Conservation (phyloP, 1,140 invertebrate genomes). For the Drosophila biarmipes region DNA sequence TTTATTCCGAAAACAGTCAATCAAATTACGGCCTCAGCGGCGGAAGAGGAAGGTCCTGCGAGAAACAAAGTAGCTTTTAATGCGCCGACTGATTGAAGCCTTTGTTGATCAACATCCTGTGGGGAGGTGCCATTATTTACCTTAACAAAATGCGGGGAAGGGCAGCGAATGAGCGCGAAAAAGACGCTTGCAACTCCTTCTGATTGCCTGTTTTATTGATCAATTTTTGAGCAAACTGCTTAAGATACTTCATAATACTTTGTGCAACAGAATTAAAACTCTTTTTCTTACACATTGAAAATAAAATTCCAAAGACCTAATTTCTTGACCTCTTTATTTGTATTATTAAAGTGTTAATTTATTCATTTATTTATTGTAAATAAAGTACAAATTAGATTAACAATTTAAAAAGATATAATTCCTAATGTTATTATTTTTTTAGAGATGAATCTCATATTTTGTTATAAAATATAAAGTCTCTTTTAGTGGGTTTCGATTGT, state of each 20-base stretch:
- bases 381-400: too few species aligned
- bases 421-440: too few species aligned
- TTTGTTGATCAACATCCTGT: slow-evolving; percentile 44
- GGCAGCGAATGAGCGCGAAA: slow-evolving; percentile 2
- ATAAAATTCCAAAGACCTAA: too few species aligned
- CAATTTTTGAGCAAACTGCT: background rate
- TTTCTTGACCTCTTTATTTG: too few species aligned
- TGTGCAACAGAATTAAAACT: background rate
- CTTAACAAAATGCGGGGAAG: slow-evolving; percentile 6
- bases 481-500: too few species aligned
- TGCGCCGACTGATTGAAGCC: slow-evolving; percentile 40
- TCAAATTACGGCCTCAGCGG: slow-evolving; percentile 27
- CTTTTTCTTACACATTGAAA: too few species aligned
- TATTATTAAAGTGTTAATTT: too few species aligned
- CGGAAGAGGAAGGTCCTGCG: slow-evolving; percentile 14
- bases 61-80: slow-evolving; percentile 24
- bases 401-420: too few species aligned
- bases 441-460: too few species aligned
- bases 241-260: background rate
- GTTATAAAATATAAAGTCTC: too few species aligned
- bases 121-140: slow-evolving; percentile 16
- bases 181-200: background rate
- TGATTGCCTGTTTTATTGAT: slow-evolving; percentile 15
- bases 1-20: slow-evolving; percentile 51
- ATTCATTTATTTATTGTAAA: too few species aligned